Base-by-base conservation (phyloP, 64 coral and sea anemone genomes). In the Montipora efflorescens region DNA sequence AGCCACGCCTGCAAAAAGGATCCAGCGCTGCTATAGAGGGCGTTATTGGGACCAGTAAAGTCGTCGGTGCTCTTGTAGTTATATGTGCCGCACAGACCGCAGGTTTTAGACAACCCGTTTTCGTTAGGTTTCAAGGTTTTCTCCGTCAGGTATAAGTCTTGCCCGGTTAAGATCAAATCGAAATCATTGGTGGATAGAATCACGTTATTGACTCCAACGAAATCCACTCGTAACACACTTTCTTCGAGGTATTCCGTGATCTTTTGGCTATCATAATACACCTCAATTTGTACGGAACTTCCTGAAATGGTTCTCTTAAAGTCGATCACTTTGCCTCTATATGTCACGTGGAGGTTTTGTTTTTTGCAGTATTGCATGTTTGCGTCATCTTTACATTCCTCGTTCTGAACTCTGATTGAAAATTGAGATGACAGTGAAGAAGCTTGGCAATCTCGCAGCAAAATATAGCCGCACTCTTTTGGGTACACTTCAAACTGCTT, bases 21-120 rank as follows among this genome's bases (percentile, higher is more conserved):
- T 6, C 48, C 16, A 1, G 59, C 43, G 13, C 9, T 50, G 5
- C 18, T 36, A 5, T 45, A 13, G 0, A 5, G 43, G 2, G 36
- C 64, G 19, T 10, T 19, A 11, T 70, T 47, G 7, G 61, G 43
- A 22, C 36, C n/a, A 0, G 1, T 18, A 16, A 71, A 72, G 68
- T 86, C 82, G n/a, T 86, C 82, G 1, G 11, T 16, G 43, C 45
- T 70, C 14, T 86, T 67, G 5, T n/a, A 8, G 66, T 86, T 86
- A 7, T 49, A 86, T 19, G 45, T 86, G 2, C 82, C 82, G 66
- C 82, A 86, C 1, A 86, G 59, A 72, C 82, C 82, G 47, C 64
- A 86, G 7, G 82, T 86, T 23, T 86, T 69, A 1, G 61, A 3
- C 14, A 14, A 3, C 51, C 16, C 62, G 6, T 5, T 1, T 50